Base-by-base conservation (phyloP, 53 echinoderm and acorn worm genomes). In the Mesocentrotus franciscanus region DNA sequence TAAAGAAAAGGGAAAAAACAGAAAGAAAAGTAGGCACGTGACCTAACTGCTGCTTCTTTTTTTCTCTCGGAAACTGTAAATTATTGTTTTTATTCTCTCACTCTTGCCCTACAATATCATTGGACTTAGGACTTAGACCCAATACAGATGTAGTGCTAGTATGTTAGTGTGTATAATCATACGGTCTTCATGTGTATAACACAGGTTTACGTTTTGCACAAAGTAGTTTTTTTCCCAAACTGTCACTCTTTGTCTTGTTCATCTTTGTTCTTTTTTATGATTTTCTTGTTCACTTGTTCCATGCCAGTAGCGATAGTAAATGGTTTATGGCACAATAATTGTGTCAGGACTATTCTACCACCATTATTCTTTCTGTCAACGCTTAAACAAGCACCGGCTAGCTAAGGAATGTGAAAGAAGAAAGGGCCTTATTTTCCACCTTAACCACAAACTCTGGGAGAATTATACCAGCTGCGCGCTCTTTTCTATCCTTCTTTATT, bases 381-480 rank as follows among this genome's bases (percentile, higher is more conserved):
- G 85, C 85, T 57, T 74, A 85, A 57, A 85, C 58, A 85, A 85
- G 85, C 85, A 85, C n/a, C 18, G 85, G 58, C 58, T 10, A 57
- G n/a, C 56, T 10, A 24, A 6, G 85, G 85, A 85, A 85, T 85
- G 85, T 85, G 57, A 57, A 85, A 57, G 27, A 57, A 85, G 27
- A 27, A 85, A 57, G 58, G 85, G 85, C 27, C 26, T 85, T 85
- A 57, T 57, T 85, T 85, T 85, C 57, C n/a, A 24, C 58, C 85
- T 85, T 58, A 85, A 85, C 85, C 85, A 58, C 85, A 85, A 85
- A 85, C 85, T 26, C 9, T 32, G 27, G 85, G 56, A 56, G 58
- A 85, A 85, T 85, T 85, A 85, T 57, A 85, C 85, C 85, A 85
- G 56, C 85, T 85, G 85, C 85, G 85, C 26, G 57, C 39, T 16